A percentile compares a stretch with the other conserved stretches of the same genome.
Conservation (phyloP, 2,888 invertebrate species). For the Diachrysia chrysitis region DNA sequence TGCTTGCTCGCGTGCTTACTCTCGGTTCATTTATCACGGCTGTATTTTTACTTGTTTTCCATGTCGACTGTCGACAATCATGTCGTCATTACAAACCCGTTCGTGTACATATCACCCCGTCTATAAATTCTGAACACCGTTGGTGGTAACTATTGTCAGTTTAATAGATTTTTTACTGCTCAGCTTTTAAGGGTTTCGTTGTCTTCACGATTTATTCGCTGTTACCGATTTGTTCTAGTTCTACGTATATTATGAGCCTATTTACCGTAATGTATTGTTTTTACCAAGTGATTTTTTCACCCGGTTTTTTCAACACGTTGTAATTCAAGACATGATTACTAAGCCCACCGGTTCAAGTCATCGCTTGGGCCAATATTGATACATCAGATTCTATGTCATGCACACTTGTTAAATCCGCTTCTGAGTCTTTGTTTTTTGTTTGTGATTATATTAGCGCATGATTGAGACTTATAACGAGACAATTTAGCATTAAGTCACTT, state of each 20-base stretch:
- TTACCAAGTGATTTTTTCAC: constrained; percentile 31
- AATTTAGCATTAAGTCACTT: constrained; percentile 85
- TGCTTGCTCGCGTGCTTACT: constrained; percentile 76
- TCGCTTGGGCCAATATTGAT: constrained; percentile 81
- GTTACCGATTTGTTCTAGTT: constrained; percentile 55
- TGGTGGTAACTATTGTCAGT: constrained; percentile 79
- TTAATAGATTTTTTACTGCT: constrained; percentile 83
- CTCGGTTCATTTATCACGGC: constrained; percentile 81
- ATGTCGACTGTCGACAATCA: constrained; percentile 86
- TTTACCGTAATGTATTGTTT: constrained; percentile 51
- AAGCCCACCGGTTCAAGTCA: constrained; percentile 64
- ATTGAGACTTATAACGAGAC: constrained; percentile 85
- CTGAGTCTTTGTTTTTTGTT: constrained; percentile 78
- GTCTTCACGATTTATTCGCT: constrained; percentile 62
- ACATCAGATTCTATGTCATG: constrained; percentile 78
- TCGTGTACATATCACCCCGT: constrained; percentile 80
- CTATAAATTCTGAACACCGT: constrained; percentile 87
- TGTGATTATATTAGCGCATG: constrained; percentile 85
- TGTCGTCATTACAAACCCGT: constrained; percentile 86
- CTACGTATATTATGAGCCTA: constrained; percentile 45
- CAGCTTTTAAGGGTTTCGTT: constrained; percentile 68
- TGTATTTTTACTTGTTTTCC: constrained; percentile 86
- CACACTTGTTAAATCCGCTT: constrained; percentile 85
- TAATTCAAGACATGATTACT: constrained; percentile 21
- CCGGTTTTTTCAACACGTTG: constrained; percentile 29